Conservation (phyloP, 2,888 invertebrate species). For the Catotricha subobsoleta region DNA sequence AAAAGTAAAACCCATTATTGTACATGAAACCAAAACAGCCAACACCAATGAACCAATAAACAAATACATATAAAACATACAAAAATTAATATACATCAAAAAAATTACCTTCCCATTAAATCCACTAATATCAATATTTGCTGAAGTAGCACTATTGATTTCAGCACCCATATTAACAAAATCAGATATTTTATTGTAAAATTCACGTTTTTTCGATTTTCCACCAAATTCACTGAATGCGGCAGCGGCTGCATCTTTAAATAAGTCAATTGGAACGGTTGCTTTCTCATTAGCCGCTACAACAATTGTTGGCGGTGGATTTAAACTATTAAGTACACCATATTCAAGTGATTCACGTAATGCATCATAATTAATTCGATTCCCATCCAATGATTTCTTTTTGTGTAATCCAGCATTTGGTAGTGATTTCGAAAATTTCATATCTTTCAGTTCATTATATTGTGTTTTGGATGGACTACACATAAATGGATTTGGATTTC, state of each 20-base stretch:
- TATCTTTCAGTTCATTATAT: neutral
- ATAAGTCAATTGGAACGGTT: conserved; percentile 10
- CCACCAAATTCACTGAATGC: conserved; percentile 12
- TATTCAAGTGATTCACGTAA: neutral
- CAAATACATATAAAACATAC: too few species aligned
- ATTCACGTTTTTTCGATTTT: conserved; percentile 8
- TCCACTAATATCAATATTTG: too few species aligned
- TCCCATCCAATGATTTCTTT: neutral
- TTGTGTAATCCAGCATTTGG: neutral
- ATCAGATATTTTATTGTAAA: conserved; percentile 12
- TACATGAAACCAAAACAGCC: too few species aligned
- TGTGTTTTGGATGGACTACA: neutral
- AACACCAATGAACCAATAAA: too few species aligned
- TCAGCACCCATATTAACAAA: neutral
- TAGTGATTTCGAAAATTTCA: neutral
- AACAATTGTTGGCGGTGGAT: neutral
- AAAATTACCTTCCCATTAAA: too few species aligned
- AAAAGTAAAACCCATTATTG: too few species aligned
- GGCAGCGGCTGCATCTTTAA: conserved; percentile 12
- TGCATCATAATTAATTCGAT: neutral
- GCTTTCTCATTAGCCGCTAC: neutral
- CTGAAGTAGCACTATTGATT: too few species aligned
- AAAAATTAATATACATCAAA: too few species aligned
- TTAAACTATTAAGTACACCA: neutral
- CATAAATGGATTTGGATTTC: neutral